phyloP scores from a whole-genome alignment of 37 sponge, comb jelly and placozoan genomes.

The Beroe forskalii region DNA sequence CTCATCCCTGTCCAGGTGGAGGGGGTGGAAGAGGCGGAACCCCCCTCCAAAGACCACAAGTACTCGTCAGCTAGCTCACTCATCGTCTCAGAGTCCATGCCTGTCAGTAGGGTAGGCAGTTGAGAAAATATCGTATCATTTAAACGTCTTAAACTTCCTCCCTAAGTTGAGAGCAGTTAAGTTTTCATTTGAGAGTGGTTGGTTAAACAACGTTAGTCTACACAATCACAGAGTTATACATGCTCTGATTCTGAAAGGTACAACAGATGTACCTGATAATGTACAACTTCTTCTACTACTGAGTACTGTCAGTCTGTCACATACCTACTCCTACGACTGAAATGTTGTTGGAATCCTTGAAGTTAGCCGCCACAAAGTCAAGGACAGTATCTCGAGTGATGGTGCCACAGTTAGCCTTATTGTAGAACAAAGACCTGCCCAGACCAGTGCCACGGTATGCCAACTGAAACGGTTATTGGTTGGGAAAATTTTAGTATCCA shows the following conservation, averaged over 20 bases:
- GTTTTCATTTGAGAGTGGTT: background rate
- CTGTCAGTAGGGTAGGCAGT: background rate
- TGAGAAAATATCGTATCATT: no score
- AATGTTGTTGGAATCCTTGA: conserved; percentile 62
- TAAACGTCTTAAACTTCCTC: no score
- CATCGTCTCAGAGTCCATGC: conserved; percentile 9
- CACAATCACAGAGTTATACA: no score
- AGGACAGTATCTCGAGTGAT: background rate
- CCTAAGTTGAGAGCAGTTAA: no score
- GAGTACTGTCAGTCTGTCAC: no score
- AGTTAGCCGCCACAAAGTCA: conserved; percentile 42
- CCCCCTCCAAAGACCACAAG: conserved; percentile 58
- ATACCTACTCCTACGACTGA: conserved; percentile 51
- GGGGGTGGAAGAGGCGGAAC: background rate
- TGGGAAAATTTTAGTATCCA: background rate
- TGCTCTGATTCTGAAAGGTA: no score
- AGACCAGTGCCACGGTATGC: conserved; percentile 61
- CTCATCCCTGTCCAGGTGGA: conserved; percentile 36
- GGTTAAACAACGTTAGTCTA: background rate
- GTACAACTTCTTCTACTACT: no score
- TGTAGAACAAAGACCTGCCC: conserved; percentile 43
- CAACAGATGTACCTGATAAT: no score
- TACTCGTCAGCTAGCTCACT: conserved; percentile 24
- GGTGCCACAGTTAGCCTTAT: background rate
- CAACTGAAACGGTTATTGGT: background rate